Percentiles rank a stretch among this genome's conserved stretches.
Evolutionary conservation across 2,113 vertebrate genomes (phyloP).

Genomic region (Heliornis fulica): DNA sequence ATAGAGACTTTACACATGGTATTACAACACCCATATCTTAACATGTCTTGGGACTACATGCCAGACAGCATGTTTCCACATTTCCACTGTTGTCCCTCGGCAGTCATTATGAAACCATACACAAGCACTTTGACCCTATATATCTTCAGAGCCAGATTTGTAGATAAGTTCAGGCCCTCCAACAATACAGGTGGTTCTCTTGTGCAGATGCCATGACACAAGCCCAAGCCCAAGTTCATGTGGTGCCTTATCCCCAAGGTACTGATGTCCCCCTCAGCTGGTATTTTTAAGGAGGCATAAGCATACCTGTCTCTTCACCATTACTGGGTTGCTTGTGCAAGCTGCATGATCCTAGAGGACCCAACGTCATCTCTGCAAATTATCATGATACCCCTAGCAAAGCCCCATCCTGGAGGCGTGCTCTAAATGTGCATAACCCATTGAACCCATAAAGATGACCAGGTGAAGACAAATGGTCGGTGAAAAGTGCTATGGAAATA

Average conservation of each 20-base stretch:
- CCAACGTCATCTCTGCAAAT: background rate
- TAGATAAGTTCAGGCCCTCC: background rate
- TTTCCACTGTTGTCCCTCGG: background rate
- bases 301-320: background rate
- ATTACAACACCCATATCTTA: background rate
- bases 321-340: background rate
- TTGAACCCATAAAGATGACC: background rate
- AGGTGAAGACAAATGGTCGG: background rate
- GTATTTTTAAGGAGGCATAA: background rate
- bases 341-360: background rate
- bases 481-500: background rate
- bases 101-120: background rate
- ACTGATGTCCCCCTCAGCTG: background rate
- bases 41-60: background rate
- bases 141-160: background rate
- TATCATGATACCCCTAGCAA: background rate
- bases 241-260: background rate
- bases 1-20: background rate
- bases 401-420: background rate
- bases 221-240: fast-evolving
- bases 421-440: background rate
- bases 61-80: background rate
- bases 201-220: background rate
- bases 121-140: background rate
- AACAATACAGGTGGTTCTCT: background rate